Evolutionary conservation across 2,888 invertebrate genomes (phyloP).

Genomic region (Tetropium fuscum): DNA sequence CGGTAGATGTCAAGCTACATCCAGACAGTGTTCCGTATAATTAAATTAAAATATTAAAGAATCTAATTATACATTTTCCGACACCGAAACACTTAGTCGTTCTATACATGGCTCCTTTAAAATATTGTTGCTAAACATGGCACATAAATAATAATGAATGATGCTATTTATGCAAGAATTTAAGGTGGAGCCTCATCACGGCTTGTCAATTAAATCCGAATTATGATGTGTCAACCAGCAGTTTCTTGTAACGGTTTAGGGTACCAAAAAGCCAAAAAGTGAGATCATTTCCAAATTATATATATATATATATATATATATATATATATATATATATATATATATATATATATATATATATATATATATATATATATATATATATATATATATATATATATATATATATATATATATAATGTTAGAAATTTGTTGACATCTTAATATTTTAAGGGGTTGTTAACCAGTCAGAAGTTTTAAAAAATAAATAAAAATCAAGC

Average conservation of each 20-base stretch:
- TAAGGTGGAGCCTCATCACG: neutral
- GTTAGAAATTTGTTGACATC: no score
- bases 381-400: no score
- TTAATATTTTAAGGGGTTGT: no score
- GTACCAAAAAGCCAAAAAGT: no score
- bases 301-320: no score
- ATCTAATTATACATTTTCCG: constrained; percentile 4
- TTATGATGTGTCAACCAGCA: constrained; percentile 8
- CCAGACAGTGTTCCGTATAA: neutral
- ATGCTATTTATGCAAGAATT: constrained; percentile 3
- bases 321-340: no score
- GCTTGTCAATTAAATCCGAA: neutral
- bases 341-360: no score
- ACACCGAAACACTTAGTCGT: neutral
- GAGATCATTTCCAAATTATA: no score
- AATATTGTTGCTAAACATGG: constrained; percentile 11
- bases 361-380: no score
- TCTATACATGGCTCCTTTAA: neutral
- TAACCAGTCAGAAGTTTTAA: no score
- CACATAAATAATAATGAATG: neutral
- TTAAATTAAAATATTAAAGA: constrained; percentile 6
- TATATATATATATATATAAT: no score
- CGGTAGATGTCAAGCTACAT: neutral
- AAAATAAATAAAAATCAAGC: no score
- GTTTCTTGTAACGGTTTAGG: neutral